Evolutionary conservation across 2,888 invertebrate genomes (phyloP), one percentile per base, ranked within the genome.

Genomic region (Pseudococcus viburni): DNA sequence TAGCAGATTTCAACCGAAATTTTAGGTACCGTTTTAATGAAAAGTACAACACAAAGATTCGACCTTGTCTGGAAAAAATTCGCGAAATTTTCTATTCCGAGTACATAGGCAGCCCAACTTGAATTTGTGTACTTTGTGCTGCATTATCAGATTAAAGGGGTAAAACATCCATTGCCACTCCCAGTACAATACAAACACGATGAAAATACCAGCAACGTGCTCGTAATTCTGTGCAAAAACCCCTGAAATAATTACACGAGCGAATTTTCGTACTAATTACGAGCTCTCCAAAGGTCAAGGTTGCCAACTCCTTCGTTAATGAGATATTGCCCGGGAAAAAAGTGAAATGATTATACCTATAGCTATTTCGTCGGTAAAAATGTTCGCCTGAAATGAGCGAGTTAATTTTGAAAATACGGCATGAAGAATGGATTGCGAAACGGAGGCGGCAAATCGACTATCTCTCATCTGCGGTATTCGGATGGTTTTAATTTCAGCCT

Each of bases 391-490:
- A 55, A 55, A 55, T 55, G 55, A 55, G 17, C 55, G 55, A 55
- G 55, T 55, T 55, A 55, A 55, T 55, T 55, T 55, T 15, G 17
- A 55, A 55, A 55, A 55, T 55, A 55, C 15, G 17, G 17, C 3
- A 55, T 55, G 55, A 55, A 55, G 55, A 55, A 55, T 55, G 55
- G 17, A 55, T 55, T 12, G 55, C 55, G 55, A 5, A 55, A 3
- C 39, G 12, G 48, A 5, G 12, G 2, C 17, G 55, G 55, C 55
- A 17, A 55, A 55, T 55, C 55, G 64, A 19, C 26, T 64, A 19
- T 64, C 64, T 64, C 22, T 64, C 64, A 64, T 64, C 64, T 64
- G 64, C 26, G 64, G 19, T 19, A 26, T 64, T 64, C 64, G 26
- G 64, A 8, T 22, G 22, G 64, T 64, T 64, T 64, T 64, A 64